Conservation (phyloP, 2,888 invertebrate species). For the Volucella inanis region DNA sequence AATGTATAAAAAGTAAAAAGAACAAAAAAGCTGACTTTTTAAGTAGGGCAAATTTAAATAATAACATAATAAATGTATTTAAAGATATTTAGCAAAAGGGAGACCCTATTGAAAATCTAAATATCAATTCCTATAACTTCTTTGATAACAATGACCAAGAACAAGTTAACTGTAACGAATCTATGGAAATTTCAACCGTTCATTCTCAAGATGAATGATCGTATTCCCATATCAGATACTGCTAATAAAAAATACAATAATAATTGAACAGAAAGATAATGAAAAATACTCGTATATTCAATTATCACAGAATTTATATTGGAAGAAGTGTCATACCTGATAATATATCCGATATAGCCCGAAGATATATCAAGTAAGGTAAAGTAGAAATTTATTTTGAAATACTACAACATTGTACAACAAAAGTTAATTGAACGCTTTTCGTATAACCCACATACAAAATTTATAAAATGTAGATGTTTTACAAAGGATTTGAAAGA, state of each 20-base stretch:
- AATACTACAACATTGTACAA: too few relatives aligned
- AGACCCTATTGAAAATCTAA: conserved; percentile 33
- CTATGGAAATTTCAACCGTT: conserved; percentile 19
- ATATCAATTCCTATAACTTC: conserved; percentile 6
- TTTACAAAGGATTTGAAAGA: too few relatives aligned
- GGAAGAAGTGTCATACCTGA: too few relatives aligned
- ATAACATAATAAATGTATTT: too few relatives aligned
- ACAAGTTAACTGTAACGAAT: conserved; percentile 4
- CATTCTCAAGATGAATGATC: conserved; percentile 68
- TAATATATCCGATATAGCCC: too few relatives aligned
- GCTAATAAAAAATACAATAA: conserved; percentile 67
- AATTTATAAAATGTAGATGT: conserved; percentile 30
- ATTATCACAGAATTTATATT: neutral
- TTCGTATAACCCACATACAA: neutral
- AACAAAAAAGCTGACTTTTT: too few relatives aligned
- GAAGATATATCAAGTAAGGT: too few relatives aligned
- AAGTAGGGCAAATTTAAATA: too few relatives aligned
- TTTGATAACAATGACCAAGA: neutral
- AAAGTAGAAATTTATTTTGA: too few relatives aligned
- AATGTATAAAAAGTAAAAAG: too few relatives aligned
- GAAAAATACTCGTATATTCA: conserved; percentile 39
- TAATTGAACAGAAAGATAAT: conserved; percentile 53
- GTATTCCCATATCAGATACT: conserved; percentile 64
- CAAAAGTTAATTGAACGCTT: conserved; percentile 20
- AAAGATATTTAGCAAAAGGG: too few relatives aligned